Base-by-base conservation (phyloP, 2,888 invertebrate genomes). In the Epistrophe eligans region DNA sequence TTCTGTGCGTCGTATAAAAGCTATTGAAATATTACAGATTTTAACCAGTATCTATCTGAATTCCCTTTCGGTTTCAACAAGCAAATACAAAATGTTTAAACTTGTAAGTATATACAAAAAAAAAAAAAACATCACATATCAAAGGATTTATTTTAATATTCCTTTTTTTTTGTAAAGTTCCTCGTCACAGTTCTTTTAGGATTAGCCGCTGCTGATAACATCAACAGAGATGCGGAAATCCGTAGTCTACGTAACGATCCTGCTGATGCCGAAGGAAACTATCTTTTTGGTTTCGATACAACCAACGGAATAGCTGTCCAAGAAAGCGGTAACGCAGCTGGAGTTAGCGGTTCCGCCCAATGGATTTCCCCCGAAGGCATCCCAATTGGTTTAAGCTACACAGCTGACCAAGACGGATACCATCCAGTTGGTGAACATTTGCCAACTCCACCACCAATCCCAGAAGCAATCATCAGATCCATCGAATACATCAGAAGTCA, bases 321-420 rank as follows among this genome's bases (percentile, higher is more conserved):
- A 89, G 95, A 95, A 89, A 89, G 90, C 13, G 95, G 95, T 88
- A 92, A 90, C 67, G 90, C 95, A 83, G 93, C 93, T 91, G 94
- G 94, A 90, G 94, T 94, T 0, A 92, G 94, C 77, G 95, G 95
- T 48, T 90, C 92, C 19, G 92, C 92, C 91, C 89, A 92, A 62
- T 95, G 94, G 93, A 93, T 94, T 48, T 93, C 94, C 35, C 94
- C 94, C 40, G 94, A 94, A 55, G 95, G 95, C 35, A 89, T 90
- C 48, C 89, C 88, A 0, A 91, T 93, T 90, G 83, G 90, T 8
- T 50, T 94, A 45, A 90, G 89, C 76, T 95, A 95, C 93, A 89
- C 91, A 4, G 95, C 95, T 89, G 91, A 95, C 91, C 94, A 94
- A 89, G 93, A 94, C 89, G 95, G 95, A 85, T 95, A 92, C 93